Base-by-base conservation (phyloP, 2,888 invertebrate species). In the Aproaerema taeniolella region DNA sequence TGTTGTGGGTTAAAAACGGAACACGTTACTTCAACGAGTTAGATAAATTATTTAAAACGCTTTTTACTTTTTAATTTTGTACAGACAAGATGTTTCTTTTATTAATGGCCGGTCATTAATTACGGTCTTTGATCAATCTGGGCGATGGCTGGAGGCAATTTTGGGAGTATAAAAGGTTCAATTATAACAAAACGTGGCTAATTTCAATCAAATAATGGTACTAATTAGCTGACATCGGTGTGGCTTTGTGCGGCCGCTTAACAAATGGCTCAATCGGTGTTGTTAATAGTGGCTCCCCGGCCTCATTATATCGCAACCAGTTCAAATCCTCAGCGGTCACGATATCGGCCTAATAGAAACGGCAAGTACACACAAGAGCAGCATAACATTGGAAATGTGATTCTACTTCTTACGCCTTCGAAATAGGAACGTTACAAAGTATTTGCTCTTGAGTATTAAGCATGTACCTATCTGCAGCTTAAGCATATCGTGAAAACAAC, bases 151-250 rank as follows among this genome's bases (percentile, higher is more conserved):
- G 52, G 53, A 45, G 64, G 77, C 74, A 61, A 60, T 66, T 54
- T 60, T 60, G 52, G 56, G 56, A 64, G 67, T 66, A 70, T 72
- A 75, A 79, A 74, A 78, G 70, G 72, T 70, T 67, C 72, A 73
- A 78, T 82, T 79, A 79, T 76, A 76, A 79, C 71, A 40, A 73
- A 78, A 80, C 77, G 75, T 74, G 67, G 67, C 63, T 77, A 81
- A 80, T 83, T 85, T 78, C 81, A 81, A 83, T 85, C 80, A 82
- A 81, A 85, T 79, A 82, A 80, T 80, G 71, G 67, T 60, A 60
- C 80, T 82, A 83, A 83, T 85, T 85, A 83, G 69, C 75, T 70
- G 78, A 75, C 80, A 76, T 76, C 61, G 70, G 62, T 44, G 50
- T 58, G 63, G 66, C 83, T 85, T 82, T 85, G 80, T 83, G 66